Percentiles rank a stretch among this genome's conserved stretches.
These are phyloP conservation scores for Zaprionus davidi DNA, from an alignment of 1,140 invertebrate genomes.

Conservation along the genomic window DNA sequence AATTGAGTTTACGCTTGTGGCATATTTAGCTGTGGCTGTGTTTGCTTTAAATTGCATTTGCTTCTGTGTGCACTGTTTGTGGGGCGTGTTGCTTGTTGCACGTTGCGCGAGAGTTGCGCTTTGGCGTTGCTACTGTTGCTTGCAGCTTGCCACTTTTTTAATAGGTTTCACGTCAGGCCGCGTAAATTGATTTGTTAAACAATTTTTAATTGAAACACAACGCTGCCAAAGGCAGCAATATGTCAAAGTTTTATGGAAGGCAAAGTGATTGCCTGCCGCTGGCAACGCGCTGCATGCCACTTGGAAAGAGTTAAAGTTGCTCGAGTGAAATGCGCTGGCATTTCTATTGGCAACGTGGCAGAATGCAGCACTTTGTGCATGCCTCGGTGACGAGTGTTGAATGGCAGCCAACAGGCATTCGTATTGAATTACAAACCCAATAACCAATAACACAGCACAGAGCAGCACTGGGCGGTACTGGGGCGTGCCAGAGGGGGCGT, in stretches of 20 bases:
- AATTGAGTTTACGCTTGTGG: slow-evolving; percentile 70
- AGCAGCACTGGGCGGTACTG: slow-evolving; percentile 3
- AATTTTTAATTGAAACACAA: slow-evolving; percentile 80
- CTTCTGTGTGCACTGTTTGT: slow-evolving; percentile 15
- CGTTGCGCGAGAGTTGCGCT: neutral
- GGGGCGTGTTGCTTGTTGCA: slow-evolving; percentile 12
- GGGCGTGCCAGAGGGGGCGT: slow-evolving; percentile 5
- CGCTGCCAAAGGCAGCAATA: slow-evolving; percentile 49
- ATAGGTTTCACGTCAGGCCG: slow-evolving; percentile 55
- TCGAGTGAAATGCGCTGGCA: slow-evolving; percentile 62
- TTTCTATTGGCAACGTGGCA: slow-evolving; percentile 61
- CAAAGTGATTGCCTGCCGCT: slow-evolving; percentile 36
- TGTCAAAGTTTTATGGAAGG: slow-evolving; percentile 59
- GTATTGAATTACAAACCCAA: slow-evolving; percentile 55
- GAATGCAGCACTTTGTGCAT: slow-evolving; percentile 17
- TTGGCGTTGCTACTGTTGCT: slow-evolving; percentile 4
- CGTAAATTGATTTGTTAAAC: slow-evolving; percentile 78
- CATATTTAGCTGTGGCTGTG: slow-evolving; percentile 38
- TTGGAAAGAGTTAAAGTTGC: slow-evolving; percentile 55
- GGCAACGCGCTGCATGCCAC: slow-evolving; percentile 36
- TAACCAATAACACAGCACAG: slow-evolving; percentile 27
- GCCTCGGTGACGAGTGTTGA: slow-evolving; percentile 44
- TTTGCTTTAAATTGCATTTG: slow-evolving; percentile 66
- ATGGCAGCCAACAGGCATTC: slow-evolving; percentile 48
- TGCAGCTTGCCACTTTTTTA: slow-evolving; percentile 43